A percentile compares a stretch with the other conserved stretches of the same genome.
These are phyloP conservation scores for Erebia palarica DNA, from an alignment of 2,888 invertebrate genomes.

Conservation along the genomic window DNA sequence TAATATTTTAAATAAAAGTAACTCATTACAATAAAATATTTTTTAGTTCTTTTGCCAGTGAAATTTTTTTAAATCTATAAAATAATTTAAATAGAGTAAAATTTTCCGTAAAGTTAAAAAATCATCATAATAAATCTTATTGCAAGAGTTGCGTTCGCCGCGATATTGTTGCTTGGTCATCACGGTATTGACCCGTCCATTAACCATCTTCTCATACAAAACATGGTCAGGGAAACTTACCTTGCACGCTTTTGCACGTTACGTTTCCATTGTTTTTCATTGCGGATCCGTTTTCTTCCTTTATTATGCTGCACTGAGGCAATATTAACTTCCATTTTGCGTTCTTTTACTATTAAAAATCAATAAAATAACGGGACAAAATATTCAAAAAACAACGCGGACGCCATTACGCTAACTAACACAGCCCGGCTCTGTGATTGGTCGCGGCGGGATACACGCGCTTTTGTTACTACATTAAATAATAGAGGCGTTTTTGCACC, in stretches of 20 bases:
- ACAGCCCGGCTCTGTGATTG: constrained; percentile 29
- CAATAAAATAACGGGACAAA: constrained; percentile 21
- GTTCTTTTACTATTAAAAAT: constrained; percentile 33
- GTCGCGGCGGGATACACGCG: constrained; percentile 28
- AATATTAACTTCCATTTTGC: constrained; percentile 39
- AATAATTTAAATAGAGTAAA: neutral
- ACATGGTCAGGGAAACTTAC: constrained; percentile 28
- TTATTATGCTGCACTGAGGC: neutral
- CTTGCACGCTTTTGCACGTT: constrained; percentile 35
- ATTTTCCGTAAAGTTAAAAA: neutral
- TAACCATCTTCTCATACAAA: constrained; percentile 24
- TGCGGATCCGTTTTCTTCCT: constrained; percentile 25
- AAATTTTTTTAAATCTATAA: neutral
- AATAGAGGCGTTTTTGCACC: constrained; percentile 31
- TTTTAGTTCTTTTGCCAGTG: neutral
- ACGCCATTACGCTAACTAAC: constrained; percentile 29
- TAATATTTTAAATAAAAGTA: neutral
- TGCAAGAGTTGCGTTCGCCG: constrained; percentile 4
- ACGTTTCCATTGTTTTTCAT: constrained; percentile 37
- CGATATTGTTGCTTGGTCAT: constrained; percentile 4
- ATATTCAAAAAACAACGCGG: constrained; percentile 16
- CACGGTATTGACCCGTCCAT: constrained; percentile 7
- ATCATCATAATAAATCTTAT: constrained; percentile 4
- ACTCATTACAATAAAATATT: neutral
- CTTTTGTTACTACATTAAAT: constrained; percentile 30